Evolutionary conservation across 2,113 vertebrate species (phyloP).

Genomic region (Brevimyrus niger): DNA sequence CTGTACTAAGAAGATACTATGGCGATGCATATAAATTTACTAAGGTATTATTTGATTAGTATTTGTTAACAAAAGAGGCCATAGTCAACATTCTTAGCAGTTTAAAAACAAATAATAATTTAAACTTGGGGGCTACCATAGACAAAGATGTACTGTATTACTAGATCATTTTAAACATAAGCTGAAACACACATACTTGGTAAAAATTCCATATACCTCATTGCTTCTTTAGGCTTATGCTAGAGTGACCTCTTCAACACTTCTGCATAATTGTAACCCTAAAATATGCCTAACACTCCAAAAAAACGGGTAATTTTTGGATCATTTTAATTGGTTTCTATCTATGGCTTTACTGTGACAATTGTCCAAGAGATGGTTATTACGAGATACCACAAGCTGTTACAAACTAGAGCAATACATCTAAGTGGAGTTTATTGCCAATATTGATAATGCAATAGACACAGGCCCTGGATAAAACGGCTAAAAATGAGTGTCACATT

Average conservation of each 20-base stretch:
- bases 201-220: background rate
- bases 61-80: background rate
- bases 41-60: background rate
- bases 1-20: background rate
- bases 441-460: background rate
- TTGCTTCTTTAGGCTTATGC: background rate
- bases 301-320: background rate
- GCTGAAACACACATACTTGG: background rate
- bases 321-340: background rate
- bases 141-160: background rate
- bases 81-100: background rate
- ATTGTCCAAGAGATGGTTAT: background rate
- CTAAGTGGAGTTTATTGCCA: background rate
- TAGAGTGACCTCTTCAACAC: background rate
- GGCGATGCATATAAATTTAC: background rate
- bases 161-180: background rate
- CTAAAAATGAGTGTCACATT: background rate
- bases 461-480: background rate
- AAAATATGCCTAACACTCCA: background rate
- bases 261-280: background rate
- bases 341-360: background rate
- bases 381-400: background rate
- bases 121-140: background rate
- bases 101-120: too few relatives aligned
- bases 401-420: background rate